Evolutionary conservation across 1,140 invertebrate species (phyloP), one percentile per base, ranked within the genome.

Genomic region (Penaeus japonicus): DNA sequence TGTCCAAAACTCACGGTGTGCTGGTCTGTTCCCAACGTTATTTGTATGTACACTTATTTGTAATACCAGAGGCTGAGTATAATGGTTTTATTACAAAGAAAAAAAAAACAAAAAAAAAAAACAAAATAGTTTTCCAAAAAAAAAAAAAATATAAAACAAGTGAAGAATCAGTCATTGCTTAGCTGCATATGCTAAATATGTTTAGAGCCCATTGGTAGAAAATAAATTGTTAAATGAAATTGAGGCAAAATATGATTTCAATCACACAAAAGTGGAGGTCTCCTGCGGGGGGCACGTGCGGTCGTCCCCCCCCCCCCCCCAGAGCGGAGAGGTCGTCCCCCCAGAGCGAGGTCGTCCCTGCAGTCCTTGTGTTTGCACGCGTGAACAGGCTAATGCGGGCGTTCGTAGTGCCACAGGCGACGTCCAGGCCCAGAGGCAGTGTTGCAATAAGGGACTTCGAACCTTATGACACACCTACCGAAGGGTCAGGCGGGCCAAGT

Each of bases 31-130:
- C 85, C 85, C 78, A 78, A 57, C 35, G 77, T 62, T 87, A 78
- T 87, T 87, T 87, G 54, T 62, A 87, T 87, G 85, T 87, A 87
- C 82, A 84, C 85, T 87, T 87, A 80, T 87, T 87, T 87, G 85
- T 87, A 87, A 87, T 79, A 59, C 70, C 55, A 59, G 85, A 87
- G 85, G 85, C 85, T 87, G 85, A 87, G 47, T 35, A 87, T 47
- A 84, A 20, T 65, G 57, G 84, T 47, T 80, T 73, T 87, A 80
- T 81, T 30, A 87, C 35, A 70, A 62, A 87, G 62, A 86, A 85
- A 54, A 87, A 70, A 81, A 35, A 73, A 54, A 54, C 54, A 32
- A 86, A 85, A 54, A 87, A 70, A 81, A 35, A 78, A 73, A 54
- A 54, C 54, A 32, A 59, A 53, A 80, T n/a, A 62, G 35, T 62